Conservation (phyloP, 2,113 vertebrate genomes). For the Morone chrysops region DNA sequence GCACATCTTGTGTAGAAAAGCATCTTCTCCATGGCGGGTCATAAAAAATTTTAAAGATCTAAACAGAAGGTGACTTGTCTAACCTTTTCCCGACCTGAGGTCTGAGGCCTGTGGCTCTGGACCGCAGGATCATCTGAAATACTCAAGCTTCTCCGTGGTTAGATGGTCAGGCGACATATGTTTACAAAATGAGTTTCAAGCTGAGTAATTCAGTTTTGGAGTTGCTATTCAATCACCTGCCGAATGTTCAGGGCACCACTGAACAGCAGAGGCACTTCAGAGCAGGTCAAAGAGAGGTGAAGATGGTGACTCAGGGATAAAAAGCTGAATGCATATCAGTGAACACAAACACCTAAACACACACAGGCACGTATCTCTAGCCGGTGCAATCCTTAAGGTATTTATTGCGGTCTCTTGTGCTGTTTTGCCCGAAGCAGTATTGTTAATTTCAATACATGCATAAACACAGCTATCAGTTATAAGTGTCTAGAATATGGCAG, state of each 20-base stretch:
- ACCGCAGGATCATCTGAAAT: constrained; percentile 1
- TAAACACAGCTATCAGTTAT: neutral
- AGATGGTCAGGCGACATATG: constrained; percentile 29
- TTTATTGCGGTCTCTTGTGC: neutral
- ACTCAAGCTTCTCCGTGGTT: constrained; percentile 8
- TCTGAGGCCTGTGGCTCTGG: constrained; percentile 15
- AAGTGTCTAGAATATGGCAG: constrained; percentile 4
- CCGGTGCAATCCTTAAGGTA: neutral
- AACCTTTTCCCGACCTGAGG: constrained; percentile 53
- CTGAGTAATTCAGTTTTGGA: constrained; percentile 51
- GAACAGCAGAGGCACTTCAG: constrained; percentile 46
- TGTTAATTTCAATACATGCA: constrained; percentile 9
- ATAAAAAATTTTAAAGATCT: constrained; percentile 18
- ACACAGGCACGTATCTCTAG: neutral
- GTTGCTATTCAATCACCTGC: constrained; percentile 51
- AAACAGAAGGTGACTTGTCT: constrained; percentile 13
- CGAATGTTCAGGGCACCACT: constrained; percentile 27
- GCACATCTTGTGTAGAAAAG: constrained; percentile 25
- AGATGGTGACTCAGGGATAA: constrained; percentile 13
- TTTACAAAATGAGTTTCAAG: constrained; percentile 46
- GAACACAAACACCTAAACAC: constrained; percentile 14
- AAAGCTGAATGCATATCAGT: neutral
- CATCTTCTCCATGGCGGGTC: constrained; percentile 7
- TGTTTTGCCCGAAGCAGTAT: neutral
- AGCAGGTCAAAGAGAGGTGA: constrained; percentile 56